Base-by-base conservation (phyloP, 2,888 invertebrate genomes). In the Julus scandinavius region DNA sequence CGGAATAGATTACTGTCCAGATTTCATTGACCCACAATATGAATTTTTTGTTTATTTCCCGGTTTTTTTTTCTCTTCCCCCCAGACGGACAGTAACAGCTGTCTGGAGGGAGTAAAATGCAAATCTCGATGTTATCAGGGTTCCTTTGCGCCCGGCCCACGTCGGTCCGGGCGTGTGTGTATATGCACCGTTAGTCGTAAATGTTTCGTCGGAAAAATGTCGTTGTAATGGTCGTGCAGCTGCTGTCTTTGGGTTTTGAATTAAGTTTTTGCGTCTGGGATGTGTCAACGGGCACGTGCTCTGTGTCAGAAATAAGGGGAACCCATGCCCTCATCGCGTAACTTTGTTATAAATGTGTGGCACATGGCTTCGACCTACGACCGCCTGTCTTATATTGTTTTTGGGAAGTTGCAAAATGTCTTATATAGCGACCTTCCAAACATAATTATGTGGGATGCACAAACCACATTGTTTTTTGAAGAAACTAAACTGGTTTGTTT, bases 21-120 rank as follows among this genome's bases (percentile, higher is more conserved):
- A 84, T 40, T 84, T 40, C 84, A 84, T 40, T 84, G n/a, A 84
- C 17, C 84, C 63, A 63, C 63, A 63, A 20, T 63, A 13, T 20
- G 4, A 20, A 63, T n/a, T 63, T n/a, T 63, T n/a, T 20, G 63
- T 11, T 11, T 58, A 15, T 63, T 63, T 63, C 5, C 9, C 4
- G 15, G 1, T 63, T 63, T 20, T 63, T 20, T 49, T 49, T 49
- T 13, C 49, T 49, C 49, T 13, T 49, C 1, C 49, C 58, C 58
- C 49, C 15, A 13, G 15, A 54, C 15, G 17, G 9, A 0, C 15
- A 49, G 2, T 4, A 20, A 9, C 63, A 63, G 63, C 63, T 63
- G 63, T 54, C 54, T 54, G 54, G 13, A 54, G 54, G 63, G 63
- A 5, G 1, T 63, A 63, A 63, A 63, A 63, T 63, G 63, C 63